Percentiles rank a stretch among this genome's conserved stretches.
Evolutionary conservation across 37 sponge, comb jelly and placozoan genomes (phyloP).

Genomic region (Agelas oroides): DNA sequence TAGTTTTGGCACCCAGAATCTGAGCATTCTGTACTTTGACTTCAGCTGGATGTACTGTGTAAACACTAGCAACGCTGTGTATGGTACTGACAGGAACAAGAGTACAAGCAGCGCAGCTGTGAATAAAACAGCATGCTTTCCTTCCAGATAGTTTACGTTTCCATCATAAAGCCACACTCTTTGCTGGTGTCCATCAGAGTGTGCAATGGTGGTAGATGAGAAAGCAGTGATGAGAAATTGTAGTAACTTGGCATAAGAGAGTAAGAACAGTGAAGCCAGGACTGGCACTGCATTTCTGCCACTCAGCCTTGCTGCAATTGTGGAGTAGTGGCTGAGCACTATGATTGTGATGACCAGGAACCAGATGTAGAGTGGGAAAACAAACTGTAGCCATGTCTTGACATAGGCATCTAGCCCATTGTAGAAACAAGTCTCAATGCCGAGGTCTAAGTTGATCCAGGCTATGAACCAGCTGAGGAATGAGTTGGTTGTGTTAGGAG

Average conservation of each 20-base stretch:
- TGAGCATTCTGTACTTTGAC: background rate
- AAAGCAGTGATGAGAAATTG: constrained; percentile 12
- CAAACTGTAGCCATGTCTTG: too few relatives aligned
- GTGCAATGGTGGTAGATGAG: background rate
- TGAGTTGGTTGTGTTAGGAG: background rate
- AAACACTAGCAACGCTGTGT: constrained; percentile 9
- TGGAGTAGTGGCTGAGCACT: too few relatives aligned
- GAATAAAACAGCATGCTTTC: background rate
- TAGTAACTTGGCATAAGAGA: constrained; percentile 35
- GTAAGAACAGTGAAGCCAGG: constrained; percentile 36
- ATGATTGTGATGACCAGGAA: too few relatives aligned
- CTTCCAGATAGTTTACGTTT: background rate
- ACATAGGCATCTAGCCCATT: too few relatives aligned
- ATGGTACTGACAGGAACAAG: constrained; percentile 25
- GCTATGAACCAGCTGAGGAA: constrained; percentile 19
- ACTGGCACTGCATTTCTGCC: too few relatives aligned
- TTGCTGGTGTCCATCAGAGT: background rate
- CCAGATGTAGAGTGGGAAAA: too few relatives aligned
- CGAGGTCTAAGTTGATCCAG: too few relatives aligned
- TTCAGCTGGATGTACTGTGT: too few relatives aligned
- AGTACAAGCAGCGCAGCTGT: background rate
- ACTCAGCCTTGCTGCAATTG: too few relatives aligned
- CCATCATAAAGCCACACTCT: constrained; percentile 16
- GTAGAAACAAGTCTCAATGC: too few relatives aligned
- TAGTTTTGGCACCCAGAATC: constrained; percentile 8